Evolutionary conservation across 2,113 vertebrate genomes (phyloP).

Genomic region (Neogale vison): DNA sequence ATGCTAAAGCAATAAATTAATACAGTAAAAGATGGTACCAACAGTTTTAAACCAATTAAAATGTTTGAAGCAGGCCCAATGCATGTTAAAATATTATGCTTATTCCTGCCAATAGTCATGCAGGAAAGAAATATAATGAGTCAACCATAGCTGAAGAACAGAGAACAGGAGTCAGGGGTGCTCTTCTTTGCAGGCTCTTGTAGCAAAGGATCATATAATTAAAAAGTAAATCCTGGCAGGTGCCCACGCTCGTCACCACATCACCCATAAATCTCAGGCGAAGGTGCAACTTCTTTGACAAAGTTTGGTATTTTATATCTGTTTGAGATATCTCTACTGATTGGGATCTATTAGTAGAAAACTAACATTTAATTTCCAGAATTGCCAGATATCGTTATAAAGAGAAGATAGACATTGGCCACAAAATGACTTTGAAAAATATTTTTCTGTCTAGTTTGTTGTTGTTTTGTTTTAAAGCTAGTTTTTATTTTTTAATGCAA

Average conservation of each 20-base stretch:
- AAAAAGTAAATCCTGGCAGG: neutral
- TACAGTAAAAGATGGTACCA: slow-evolving; percentile 84
- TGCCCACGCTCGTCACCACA: neutral
- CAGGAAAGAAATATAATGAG: slow-evolving; percentile 77
- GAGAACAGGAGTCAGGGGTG: slow-evolving; percentile 58
- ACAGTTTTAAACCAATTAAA: slow-evolving; percentile 86
- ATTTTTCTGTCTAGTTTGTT: neutral
- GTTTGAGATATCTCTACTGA: neutral
- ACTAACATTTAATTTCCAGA: slow-evolving; percentile 48
- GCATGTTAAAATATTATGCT: slow-evolving; percentile 84
- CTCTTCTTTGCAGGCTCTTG: neutral
- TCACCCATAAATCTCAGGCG: neutral
- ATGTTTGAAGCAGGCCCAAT: slow-evolving; percentile 77
- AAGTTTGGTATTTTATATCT: neutral
- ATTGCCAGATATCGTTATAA: neutral
- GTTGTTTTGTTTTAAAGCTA: neutral
- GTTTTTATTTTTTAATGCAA: neutral
- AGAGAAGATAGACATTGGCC: neutral
- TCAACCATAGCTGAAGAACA: slow-evolving; percentile 66
- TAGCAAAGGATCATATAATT: neutral
- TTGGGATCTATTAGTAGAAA: neutral
- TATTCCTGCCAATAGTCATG: slow-evolving; percentile 74
- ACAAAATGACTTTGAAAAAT: neutral
- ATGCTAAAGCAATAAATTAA: slow-evolving; percentile 85
- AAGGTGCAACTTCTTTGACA: neutral